Evolutionary conservation across 2,797 vertebrate genomes (phyloP).

Genomic region (Protosalanx chinensis): DNA sequence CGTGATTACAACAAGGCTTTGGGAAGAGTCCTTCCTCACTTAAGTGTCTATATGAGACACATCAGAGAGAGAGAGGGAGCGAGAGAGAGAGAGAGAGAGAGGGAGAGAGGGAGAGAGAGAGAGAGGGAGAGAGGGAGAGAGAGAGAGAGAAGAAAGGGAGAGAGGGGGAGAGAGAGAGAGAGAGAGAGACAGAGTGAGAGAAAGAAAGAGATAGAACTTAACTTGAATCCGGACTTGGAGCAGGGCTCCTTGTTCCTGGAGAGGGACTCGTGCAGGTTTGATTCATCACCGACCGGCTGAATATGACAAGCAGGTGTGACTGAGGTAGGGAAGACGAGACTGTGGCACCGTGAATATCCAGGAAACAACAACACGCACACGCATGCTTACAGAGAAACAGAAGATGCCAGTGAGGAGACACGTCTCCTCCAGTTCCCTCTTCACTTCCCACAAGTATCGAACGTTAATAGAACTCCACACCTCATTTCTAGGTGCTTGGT

Average conservation of each 20-base stretch:
- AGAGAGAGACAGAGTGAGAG: neutral
- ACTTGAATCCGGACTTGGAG: neutral
- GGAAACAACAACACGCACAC: too few relatives aligned
- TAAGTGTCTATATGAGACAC: neutral
- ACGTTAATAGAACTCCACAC: neutral
- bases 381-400: neutral
- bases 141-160: neutral
- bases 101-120: neutral
- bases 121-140: neutral
- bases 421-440: neutral
- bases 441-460: neutral
- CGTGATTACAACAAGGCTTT: neutral
- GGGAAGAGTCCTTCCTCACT: neutral
- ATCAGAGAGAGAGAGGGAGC: neutral
- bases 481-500: too few relatives aligned
- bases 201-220: neutral
- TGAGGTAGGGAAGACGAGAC: too few relatives aligned
- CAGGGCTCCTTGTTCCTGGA: too few relatives aligned
- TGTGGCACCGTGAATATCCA: too few relatives aligned
- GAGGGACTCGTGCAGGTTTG: too few relatives aligned
- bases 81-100: neutral
- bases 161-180: neutral
- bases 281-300: too few relatives aligned
- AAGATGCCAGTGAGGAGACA: neutral
- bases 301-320: too few relatives aligned